Percentiles rank a stretch among this genome's conserved stretches.
Evolutionary conservation across 1,140 invertebrate genomes (phyloP).

Genomic region (Psilanteris sp.): DNA sequence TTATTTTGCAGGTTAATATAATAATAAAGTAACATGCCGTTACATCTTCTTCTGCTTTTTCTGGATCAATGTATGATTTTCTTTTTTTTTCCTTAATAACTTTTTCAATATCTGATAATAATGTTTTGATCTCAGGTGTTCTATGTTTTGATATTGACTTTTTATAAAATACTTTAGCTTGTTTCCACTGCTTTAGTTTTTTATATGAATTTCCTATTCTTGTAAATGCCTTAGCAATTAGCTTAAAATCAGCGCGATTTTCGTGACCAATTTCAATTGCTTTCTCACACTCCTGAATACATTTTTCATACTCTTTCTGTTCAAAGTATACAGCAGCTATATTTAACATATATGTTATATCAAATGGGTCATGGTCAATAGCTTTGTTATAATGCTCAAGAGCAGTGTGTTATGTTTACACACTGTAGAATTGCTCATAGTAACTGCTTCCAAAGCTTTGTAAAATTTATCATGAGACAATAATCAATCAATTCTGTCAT

Average conservation of each 20-base stretch:
- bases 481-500: constrained; percentile 96
- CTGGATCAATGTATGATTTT: constrained; percentile 93
- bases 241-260: constrained; percentile 97
- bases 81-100: constrained; percentile 94
- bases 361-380: constrained; percentile 92
- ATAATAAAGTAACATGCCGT: too few species aligned
- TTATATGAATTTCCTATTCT: constrained; percentile 90
- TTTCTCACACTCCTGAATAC: constrained; percentile 95
- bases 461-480: constrained; percentile 90
- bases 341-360: constrained; percentile 97
- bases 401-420: constrained; percentile 88
- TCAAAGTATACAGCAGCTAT: constrained; percentile 98
- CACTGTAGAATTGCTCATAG: constrained; percentile 78
- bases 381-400: constrained; percentile 94
- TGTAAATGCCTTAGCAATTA: constrained; percentile 96
- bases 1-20: too few species aligned
- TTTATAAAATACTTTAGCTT: constrained; percentile 95
- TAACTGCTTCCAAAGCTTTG: constrained; percentile 88
- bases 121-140: constrained; percentile 93
- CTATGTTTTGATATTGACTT: constrained; percentile 98
- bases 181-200: constrained; percentile 89
- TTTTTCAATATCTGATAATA: constrained; percentile 90
- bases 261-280: constrained; percentile 97
- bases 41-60: constrained; percentile 95
- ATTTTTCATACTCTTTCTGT: constrained; percentile 95